Conservation (phyloP, 2,797 vertebrate species). For the Channallabes apus region DNA sequence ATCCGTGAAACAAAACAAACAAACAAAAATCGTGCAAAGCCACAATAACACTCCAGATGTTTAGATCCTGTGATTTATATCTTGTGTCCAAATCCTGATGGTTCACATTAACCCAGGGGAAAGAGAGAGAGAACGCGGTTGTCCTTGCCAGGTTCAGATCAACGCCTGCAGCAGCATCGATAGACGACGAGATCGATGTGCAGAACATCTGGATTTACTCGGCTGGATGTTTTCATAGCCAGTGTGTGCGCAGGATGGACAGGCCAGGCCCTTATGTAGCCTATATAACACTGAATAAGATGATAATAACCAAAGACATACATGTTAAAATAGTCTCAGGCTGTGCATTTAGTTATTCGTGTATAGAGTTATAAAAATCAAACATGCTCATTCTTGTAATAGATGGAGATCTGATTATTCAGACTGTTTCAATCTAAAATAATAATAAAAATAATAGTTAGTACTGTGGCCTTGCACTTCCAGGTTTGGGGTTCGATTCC, state of each 20-base stretch:
- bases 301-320: background rate
- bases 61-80: background rate
- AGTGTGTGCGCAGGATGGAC: background rate
- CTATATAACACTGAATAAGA: background rate
- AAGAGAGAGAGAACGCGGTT: background rate
- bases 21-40: too few relatives aligned
- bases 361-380: background rate
- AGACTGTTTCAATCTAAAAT: background rate
- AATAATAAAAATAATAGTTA: too few relatives aligned
- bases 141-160: conserved; percentile 29
- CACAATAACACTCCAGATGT: background rate
- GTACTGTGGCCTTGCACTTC: too few relatives aligned
- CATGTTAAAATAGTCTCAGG: background rate
- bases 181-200: conserved; percentile 30
- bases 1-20: too few relatives aligned
- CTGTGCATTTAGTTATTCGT: background rate
- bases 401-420: background rate
- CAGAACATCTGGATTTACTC: conserved; percentile 44
- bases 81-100: conserved; percentile 3
- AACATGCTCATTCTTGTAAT: background rate
- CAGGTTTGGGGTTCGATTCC: too few relatives aligned
- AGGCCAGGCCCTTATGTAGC: background rate
- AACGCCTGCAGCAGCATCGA: conserved; percentile 46
- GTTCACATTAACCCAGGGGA: background rate
- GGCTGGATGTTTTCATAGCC: conserved; percentile 28